Conservation (phyloP, 2,888 invertebrate species). For the Chironomus tentans region DNA sequence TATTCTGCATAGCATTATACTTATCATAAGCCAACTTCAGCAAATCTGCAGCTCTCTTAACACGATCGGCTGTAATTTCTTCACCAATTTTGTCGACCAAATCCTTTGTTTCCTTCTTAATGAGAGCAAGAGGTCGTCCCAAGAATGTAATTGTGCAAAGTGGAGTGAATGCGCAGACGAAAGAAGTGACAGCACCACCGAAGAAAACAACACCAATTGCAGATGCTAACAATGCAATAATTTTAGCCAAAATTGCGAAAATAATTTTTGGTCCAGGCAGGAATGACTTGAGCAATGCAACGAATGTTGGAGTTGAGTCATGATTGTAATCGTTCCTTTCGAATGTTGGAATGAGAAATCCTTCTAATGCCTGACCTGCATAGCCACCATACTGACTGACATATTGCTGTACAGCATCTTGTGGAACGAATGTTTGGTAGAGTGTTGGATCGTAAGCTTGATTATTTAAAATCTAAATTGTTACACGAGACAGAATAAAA, state of each 20-base stretch:
- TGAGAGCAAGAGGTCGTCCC: not conserved
- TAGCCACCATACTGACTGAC: conserved; percentile 38
- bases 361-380: conserved; percentile 41
- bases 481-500: not conserved
- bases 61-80: conserved; percentile 47
- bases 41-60: conserved; percentile 46
- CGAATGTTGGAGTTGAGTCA: not conserved
- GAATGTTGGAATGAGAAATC: conserved; percentile 39
- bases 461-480: conserved; percentile 30
- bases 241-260: conserved; percentile 40
- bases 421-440: conserved; percentile 35
- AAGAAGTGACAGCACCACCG: conserved; percentile 46
- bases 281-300: not conserved
- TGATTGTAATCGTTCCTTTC: conserved; percentile 16
- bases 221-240: conserved; percentile 42
- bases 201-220: conserved; percentile 43
- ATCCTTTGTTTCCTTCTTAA: conserved; percentile 8
- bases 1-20: conserved; percentile 36
- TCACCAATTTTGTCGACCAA: conserved; percentile 31
- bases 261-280: conserved; percentile 31
- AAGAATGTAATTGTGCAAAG: conserved; percentile 45
- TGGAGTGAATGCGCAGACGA: conserved; percentile 49
- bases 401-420: conserved; percentile 39
- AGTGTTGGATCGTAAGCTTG: conserved; percentile 33
- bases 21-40: conserved; percentile 49